These are phyloP conservation scores for Catocala nupta DNA, from an alignment of 2,888 invertebrate species.

Conservation along the genomic window DNA sequence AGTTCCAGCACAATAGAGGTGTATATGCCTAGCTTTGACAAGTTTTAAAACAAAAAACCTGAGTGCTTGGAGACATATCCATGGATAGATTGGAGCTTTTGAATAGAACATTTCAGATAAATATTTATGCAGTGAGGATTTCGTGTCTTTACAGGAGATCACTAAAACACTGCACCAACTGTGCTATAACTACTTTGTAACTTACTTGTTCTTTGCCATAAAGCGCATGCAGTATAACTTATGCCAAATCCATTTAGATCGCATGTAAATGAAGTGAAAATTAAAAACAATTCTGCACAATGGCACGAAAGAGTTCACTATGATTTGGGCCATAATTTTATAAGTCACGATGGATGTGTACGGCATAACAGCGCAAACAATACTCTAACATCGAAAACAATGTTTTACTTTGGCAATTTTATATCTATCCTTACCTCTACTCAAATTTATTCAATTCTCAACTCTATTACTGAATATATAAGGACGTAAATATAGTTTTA, in stretches of 20 bases:
- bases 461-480: constrained; percentile 14
- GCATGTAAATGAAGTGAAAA: constrained; percentile 2
- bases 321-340: constrained; percentile 16
- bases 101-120: too few relatives aligned
- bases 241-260: neutral
- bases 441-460: constrained; percentile 10
- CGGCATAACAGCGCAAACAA: constrained; percentile 22
- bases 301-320: constrained; percentile 16
- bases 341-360: constrained; percentile 29
- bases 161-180: too few relatives aligned
- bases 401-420: constrained; percentile 36
- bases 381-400: constrained; percentile 38
- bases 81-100: too few relatives aligned
- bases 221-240: neutral
- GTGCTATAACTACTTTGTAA: too few relatives aligned
- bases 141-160: too few relatives aligned
- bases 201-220: too few relatives aligned
- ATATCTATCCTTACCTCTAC: constrained; percentile 23
- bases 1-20: too few relatives aligned
- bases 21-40: too few relatives aligned
- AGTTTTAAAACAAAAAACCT: too few relatives aligned
- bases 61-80: too few relatives aligned
- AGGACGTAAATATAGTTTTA: constrained; percentile 18
- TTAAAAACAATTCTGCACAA: constrained; percentile 1
- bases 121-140: too few relatives aligned